Base-by-base conservation (phyloP, 2,888 invertebrate species). In the Ferrisia virgata region DNA sequence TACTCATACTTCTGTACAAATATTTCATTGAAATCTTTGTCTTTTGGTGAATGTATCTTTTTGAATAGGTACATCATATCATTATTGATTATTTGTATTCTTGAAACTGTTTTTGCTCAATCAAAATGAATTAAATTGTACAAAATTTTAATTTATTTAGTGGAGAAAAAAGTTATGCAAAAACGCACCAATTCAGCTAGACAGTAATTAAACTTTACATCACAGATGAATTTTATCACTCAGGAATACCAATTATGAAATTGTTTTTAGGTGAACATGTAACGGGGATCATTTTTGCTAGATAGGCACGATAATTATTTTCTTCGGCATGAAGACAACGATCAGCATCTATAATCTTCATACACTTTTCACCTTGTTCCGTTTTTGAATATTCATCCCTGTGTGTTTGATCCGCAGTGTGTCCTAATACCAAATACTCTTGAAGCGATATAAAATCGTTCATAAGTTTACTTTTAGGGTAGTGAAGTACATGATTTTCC, bases 251-350 rank as follows among this genome's bases (percentile, higher is more conserved):
- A 87, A 96, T 91, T 31, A 96, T 90, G 86, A 96, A 90, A 89
- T 96, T 94, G 90, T 98, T 97, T 89, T 98, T 97, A 82, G 96
- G 96, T 40, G 97, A 96, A 89, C 97, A 97, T 81, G 92, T 91
- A 64, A 92, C 90, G 25, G 97, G 97, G 87, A 92, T 91, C 64
- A 98, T 90, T 87, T 94, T 94, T 8, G 93, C 92, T 69, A 98
- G 89, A 86, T 91, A 90, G 0, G 96, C 95, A 85, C 89, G 88
- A 88, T 97, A 98, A 0, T 93, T 94, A 87, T 90, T 90, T 88
- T 95, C 93, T 88, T 93, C 91, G 3, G 96, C 96, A 86, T 93
- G 91, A 78, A 92, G 88, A 85, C 92, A 93, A 85, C 98, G 90
- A 88, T 98, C 98, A 0, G 93, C 94, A 88, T 98, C 98, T 85